These are phyloP conservation scores for Chlorodrepanis virens DNA, from an alignment of 2,113 vertebrate species.

Conservation along the genomic window DNA sequence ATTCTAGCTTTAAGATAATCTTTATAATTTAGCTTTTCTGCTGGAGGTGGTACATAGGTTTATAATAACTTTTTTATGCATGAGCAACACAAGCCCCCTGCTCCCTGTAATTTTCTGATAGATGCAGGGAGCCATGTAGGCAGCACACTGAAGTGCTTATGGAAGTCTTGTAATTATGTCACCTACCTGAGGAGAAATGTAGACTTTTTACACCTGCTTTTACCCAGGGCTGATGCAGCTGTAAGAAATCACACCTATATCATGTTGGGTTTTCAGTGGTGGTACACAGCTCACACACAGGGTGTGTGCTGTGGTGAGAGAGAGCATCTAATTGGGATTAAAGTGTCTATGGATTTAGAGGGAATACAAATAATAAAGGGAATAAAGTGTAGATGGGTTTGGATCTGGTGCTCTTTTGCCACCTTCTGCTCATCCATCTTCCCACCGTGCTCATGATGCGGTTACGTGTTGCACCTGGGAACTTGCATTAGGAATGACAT, in stretches of 20 bases:
- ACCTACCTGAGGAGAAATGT: neutral
- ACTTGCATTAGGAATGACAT: neutral
- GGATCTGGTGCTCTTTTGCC: neutral
- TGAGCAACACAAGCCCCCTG: rapidly evolving
- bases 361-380: neutral
- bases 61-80: no score
- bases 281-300: rapidly evolving
- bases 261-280: rapidly evolving
- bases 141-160: neutral
- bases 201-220: rapidly evolving
- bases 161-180: neutral
- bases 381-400: rapidly evolving
- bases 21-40: neutral
- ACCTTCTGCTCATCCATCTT: neutral
- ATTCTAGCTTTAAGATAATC: neutral
- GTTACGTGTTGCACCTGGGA: rapidly evolving
- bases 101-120: neutral
- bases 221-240: rapidly evolving
- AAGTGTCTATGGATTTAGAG: rapidly evolving
- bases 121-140: rapidly evolving
- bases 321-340: neutral
- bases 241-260: neutral
- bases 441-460: rapidly evolving
- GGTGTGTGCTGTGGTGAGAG: neutral
- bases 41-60: neutral